These are phyloP conservation scores for Bubo bubo DNA, from an alignment of 2,113 vertebrate species.

Conservation along the genomic window DNA sequence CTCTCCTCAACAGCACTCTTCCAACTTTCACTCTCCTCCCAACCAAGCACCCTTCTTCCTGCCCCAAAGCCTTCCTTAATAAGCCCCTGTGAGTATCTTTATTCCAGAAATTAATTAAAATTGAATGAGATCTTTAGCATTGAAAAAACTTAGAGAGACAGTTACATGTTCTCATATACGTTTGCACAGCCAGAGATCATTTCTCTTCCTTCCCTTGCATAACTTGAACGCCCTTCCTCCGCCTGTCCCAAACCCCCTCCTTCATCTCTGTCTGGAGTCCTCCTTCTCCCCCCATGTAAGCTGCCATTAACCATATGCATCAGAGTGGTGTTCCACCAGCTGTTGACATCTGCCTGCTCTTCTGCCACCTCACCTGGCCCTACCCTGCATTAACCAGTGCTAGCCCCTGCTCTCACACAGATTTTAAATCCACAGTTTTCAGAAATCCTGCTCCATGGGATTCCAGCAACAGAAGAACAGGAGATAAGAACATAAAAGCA, in stretches of 20 bases:
- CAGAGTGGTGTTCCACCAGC: background rate
- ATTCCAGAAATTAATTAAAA: background rate
- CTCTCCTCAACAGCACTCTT: background rate
- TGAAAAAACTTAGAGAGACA: background rate
- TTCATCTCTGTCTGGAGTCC: background rate
- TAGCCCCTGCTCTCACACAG: background rate
- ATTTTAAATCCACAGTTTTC: background rate
- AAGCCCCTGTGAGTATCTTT: background rate
- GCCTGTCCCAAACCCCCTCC: background rate
- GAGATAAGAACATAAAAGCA: conserved; percentile 50
- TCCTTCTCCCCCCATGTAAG: background rate
- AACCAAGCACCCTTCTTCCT: background rate
- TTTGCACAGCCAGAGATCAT: background rate
- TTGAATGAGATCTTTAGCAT: background rate
- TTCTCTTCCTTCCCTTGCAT: background rate
- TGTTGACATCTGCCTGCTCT: background rate
- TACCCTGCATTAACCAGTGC: background rate
- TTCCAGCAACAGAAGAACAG: conserved; percentile 3
- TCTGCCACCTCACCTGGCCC: background rate
- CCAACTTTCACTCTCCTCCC: background rate
- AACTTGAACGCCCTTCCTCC: background rate
- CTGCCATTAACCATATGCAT: background rate
- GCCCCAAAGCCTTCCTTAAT: background rate
- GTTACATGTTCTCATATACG: background rate
- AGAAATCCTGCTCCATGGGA: conserved; percentile 20